Evolutionary conservation across 2,888 invertebrate species (phyloP).

Genomic region (Leucoptera coffeella): DNA sequence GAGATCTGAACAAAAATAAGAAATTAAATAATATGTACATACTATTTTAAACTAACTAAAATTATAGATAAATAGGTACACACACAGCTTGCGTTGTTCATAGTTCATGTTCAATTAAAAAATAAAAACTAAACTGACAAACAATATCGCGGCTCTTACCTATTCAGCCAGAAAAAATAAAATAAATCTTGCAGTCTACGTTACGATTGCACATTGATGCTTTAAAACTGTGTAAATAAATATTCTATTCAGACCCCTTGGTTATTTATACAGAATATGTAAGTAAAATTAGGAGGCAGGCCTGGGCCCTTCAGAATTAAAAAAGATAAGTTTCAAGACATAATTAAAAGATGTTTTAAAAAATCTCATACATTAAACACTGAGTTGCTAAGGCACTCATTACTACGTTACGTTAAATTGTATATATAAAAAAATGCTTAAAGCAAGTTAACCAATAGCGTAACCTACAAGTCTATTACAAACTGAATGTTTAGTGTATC

Average conservation of each 20-base stretch:
- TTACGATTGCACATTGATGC: too few species aligned
- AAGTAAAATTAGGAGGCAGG: too few species aligned
- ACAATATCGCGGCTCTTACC: constrained; percentile 16
- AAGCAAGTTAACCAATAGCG: constrained; percentile 24
- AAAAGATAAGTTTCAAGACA: too few species aligned
- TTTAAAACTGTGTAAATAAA: too few species aligned
- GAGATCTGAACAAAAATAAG: constrained; percentile 57
- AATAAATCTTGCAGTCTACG: too few species aligned
- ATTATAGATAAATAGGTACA: constrained; percentile 52
- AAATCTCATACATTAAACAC: constrained; percentile 19
- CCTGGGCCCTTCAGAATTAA: too few species aligned
- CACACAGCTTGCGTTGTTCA: constrained; percentile 31
- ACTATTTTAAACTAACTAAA: constrained; percentile 55
- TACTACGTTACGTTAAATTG: constrained; percentile 23
- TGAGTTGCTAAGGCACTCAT: constrained; percentile 52
- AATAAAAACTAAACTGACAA: constrained; percentile 14
- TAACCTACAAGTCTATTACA: too few species aligned
- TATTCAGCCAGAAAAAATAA: too few species aligned
- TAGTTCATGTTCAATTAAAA: constrained; percentile 13
- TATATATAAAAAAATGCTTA: constrained; percentile 22
- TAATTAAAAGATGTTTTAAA: too few species aligned
- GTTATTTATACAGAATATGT: too few species aligned
- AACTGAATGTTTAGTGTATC: too few species aligned
- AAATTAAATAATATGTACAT: constrained; percentile 57
- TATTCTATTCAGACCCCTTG: too few species aligned